These are phyloP conservation scores for Drosophila suboccidentalis DNA, from an alignment of 2,888 invertebrate genomes.

Conservation along the genomic window DNA sequence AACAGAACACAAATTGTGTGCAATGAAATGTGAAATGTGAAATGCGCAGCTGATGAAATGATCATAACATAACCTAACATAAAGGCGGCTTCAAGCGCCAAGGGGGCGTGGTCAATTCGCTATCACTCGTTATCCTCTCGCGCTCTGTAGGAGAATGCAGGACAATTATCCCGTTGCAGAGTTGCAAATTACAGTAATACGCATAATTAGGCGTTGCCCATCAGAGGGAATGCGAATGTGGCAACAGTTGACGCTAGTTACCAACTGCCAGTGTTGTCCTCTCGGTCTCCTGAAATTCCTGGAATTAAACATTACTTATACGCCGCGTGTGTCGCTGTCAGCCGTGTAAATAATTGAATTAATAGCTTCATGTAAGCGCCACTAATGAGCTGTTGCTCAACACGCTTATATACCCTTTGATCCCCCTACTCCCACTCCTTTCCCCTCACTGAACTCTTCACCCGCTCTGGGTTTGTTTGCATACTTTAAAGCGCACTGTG, in stretches of 20 bases:
- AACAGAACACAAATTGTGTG: slow-evolving; percentile 67
- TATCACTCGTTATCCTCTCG: slow-evolving; percentile 3
- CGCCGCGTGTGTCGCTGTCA: slow-evolving; percentile 28
- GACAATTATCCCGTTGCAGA: slow-evolving; percentile 1
- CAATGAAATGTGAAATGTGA: slow-evolving; percentile 62
- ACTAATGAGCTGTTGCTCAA: slow-evolving; percentile 74
- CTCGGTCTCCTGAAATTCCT: slow-evolving; percentile 23
- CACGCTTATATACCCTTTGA: slow-evolving; percentile 31
- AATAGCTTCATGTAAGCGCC: slow-evolving; percentile 72
- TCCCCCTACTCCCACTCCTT: not conserved
- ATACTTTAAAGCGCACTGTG: slow-evolving; percentile 52
- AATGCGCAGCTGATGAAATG: slow-evolving; percentile 72
- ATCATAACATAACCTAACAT: slow-evolving; percentile 53
- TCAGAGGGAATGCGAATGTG: not conserved
- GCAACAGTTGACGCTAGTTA: not conserved
- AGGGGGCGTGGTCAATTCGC: not conserved
- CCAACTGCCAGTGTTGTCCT: not conserved
- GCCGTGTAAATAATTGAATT: slow-evolving; percentile 74
- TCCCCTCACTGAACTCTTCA: not conserved
- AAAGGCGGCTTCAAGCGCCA: slow-evolving; percentile 5
- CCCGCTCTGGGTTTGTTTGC: slow-evolving; percentile 36
- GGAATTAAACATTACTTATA: slow-evolving; percentile 56
- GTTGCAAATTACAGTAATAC: slow-evolving; percentile 59
- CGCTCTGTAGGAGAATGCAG: not conserved
- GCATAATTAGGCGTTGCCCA: slow-evolving; percentile 68